Base-by-base conservation (phyloP, 2,797 vertebrate species). In the Molossus alvarezi region DNA sequence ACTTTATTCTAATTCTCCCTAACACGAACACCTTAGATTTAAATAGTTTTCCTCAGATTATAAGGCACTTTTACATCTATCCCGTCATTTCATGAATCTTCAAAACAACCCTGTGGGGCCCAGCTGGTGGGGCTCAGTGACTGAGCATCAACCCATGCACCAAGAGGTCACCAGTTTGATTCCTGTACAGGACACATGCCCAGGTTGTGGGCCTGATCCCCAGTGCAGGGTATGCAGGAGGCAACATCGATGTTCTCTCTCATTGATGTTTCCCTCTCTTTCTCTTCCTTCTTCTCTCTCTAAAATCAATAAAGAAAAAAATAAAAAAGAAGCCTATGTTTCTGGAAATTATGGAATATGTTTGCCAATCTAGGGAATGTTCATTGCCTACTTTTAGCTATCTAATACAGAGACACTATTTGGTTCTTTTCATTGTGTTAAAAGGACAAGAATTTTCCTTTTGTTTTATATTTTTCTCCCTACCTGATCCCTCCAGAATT, bases 1-100 rank as follows among this genome's bases (percentile, higher is more conserved):
- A 17, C 58, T 55, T 95, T 45, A n/a, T 17, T 71, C 3, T 58
- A 41, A n/a, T 14, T 55, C 25, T 48, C 41, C 53, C 20, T 27
- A 51, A 48, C 18, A 75, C 14, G 62, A 23, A 29, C 14, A 48
- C 51, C 29, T 72, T 18, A 20, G 41, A 65, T 82, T 41, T 94
- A 60, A 91, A 64, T 33, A 92, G 23, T 27, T 48, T 79, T 82
- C 45, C 41, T 87, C 76, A 48, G 62, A 55, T 37, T 58, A n/a
- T 15, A 87, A 92, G 65, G 27, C 33, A 83, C 9, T 76, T 84
- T 91, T 51, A 89, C 29, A 91, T 29, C 27, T 5, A 53, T 79
- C 72, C 17, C 48, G 45, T 92, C 27, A 55, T 91, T 80, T 94
- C 29, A 37, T 0, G 25, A 29, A 55, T 84, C 55, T 83, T 82